These are phyloP conservation scores for Tribolium freemani DNA, from an alignment of 2,888 invertebrate genomes.

Conservation along the genomic window DNA sequence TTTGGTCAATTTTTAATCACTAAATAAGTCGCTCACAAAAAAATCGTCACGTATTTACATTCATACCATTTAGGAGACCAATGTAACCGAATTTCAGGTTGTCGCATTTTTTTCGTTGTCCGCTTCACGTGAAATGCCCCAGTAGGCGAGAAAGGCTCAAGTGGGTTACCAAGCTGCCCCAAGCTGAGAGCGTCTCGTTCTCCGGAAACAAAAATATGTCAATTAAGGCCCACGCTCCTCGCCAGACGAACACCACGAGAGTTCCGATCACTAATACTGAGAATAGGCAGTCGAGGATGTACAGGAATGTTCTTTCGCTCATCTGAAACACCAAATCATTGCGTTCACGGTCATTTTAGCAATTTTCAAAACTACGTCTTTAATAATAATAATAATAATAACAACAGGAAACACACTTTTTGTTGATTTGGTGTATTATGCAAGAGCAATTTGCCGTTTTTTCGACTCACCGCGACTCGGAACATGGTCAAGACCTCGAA, in stretches of 20 bases:
- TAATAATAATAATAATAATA: too few relatives aligned
- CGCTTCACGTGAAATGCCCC: too few relatives aligned
- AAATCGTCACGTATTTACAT: too few relatives aligned
- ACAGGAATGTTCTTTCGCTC: conserved; percentile 77
- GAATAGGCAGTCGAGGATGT: conserved; percentile 88
- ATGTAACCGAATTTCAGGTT: too few relatives aligned
- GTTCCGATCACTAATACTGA: conserved; percentile 88
- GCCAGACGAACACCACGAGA: conserved; percentile 90
- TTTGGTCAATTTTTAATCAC: too few relatives aligned
- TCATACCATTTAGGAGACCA: too few relatives aligned
- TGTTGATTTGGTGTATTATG: background rate
- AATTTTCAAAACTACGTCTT: conserved; percentile 3
- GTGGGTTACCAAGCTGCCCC: conserved; percentile 81
- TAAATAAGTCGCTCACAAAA: too few relatives aligned
- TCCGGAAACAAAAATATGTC: conserved; percentile 86
- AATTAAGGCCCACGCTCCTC: conserved; percentile 87
- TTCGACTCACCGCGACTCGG: conserved; percentile 80
- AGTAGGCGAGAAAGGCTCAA: background rate
- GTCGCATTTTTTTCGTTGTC: too few relatives aligned
- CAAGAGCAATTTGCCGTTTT: conserved; percentile 3
- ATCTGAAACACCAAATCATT: conserved; percentile 72
- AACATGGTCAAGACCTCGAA: conserved; percentile 91
- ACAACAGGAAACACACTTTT: conserved; percentile 17
- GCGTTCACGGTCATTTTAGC: conserved; percentile 8
- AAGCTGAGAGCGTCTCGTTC: conserved; percentile 77